These are phyloP conservation scores for Stenodera caucasica DNA, from an alignment of 2,888 invertebrate genomes.

Conservation along the genomic window DNA sequence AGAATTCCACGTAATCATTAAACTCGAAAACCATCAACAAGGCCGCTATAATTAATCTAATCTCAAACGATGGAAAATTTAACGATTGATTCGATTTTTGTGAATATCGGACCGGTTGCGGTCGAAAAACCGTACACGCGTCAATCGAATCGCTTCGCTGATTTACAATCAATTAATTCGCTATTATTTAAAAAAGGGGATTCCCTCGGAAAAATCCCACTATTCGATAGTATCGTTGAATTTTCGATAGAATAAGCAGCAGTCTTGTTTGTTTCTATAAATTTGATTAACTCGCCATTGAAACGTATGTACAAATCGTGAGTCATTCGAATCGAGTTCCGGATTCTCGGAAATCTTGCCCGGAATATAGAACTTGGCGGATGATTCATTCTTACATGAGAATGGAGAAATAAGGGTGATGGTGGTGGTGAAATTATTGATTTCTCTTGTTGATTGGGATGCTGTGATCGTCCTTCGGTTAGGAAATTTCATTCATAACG, in stretches of 20 bases:
- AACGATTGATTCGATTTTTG: too few relatives aligned
- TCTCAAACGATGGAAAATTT: too few relatives aligned
- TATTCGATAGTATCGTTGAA: too few relatives aligned
- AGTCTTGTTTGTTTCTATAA: not conserved
- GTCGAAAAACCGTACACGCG: too few relatives aligned
- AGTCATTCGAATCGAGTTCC: not conserved
- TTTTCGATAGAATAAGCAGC: too few relatives aligned
- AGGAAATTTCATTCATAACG: conserved; percentile 1
- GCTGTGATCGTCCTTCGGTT: not conserved
- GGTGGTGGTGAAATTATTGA: not conserved
- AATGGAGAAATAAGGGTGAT: not conserved
- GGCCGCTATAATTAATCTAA: not conserved
- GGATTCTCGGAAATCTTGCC: not conserved
- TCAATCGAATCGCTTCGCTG: too few relatives aligned
- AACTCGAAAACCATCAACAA: not conserved
- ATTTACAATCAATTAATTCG: too few relatives aligned
- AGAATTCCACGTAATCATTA: not conserved
- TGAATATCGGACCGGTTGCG: too few relatives aligned
- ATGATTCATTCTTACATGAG: not conserved
- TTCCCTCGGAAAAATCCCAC: too few relatives aligned
- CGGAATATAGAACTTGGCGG: not conserved
- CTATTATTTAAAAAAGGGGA: too few relatives aligned
- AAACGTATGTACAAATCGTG: too few relatives aligned
- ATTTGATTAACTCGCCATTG: too few relatives aligned
- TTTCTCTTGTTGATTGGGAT: not conserved